Conservation (phyloP, 2,113 vertebrate genomes). For the Xiphophorus couchianus region DNA sequence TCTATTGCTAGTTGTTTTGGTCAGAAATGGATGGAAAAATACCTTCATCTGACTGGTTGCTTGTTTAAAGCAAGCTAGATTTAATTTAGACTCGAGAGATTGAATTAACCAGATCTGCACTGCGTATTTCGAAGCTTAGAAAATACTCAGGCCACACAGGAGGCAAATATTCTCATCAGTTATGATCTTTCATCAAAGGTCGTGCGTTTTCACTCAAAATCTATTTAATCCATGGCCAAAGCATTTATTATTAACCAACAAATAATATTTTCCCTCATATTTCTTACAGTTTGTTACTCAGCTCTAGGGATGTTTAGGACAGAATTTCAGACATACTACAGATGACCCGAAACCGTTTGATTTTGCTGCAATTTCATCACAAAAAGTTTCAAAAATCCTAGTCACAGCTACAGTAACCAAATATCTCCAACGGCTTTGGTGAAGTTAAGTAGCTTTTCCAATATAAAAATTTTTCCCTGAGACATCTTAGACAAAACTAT, state of each 20-base stretch:
- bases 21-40: background rate
- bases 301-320: background rate
- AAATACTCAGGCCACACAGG: background rate
- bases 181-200: background rate
- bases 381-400: background rate
- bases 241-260: background rate
- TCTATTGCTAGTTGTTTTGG: slow-evolving; percentile 9
- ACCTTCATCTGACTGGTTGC: slow-evolving; percentile 1
- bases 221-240: background rate
- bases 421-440: background rate
- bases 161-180: background rate
- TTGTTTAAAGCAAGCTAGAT: slow-evolving; percentile 42
- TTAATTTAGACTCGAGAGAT: slow-evolving; percentile 25
- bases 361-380: background rate
- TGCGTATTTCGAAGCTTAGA: slow-evolving; percentile 13
- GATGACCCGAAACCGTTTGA: background rate
- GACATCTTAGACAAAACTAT: background rate
- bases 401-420: background rate
- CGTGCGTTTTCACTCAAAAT: background rate
- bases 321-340: background rate
- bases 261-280: background rate
- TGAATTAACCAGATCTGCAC: slow-evolving; percentile 48
- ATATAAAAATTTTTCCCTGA: no score
- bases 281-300: background rate
- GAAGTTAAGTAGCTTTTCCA: no score